Evolutionary conservation across 2,888 invertebrate genomes (phyloP), one percentile per base, ranked within the genome.

Genomic region (Nemotelus pantherinus): DNA sequence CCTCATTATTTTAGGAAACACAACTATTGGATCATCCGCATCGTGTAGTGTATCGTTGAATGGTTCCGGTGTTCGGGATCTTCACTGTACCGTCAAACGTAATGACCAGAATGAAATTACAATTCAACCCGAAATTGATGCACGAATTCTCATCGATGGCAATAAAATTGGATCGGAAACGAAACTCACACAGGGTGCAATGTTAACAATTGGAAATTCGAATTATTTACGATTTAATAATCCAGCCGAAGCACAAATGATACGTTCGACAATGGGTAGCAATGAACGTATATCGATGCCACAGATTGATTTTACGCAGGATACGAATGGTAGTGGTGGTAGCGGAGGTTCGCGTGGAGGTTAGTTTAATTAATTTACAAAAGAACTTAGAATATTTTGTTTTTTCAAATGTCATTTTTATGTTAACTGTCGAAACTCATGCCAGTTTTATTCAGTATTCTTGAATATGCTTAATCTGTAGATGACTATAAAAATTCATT

Each of bases 151-250:
- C 10, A 91, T 96, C 75, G 96, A 97, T 88, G 94, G 94, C 10
- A 86, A 91, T 65, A 89, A 90, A 43, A 91, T 95, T 77, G 90
- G 90, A 80, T 90, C 90, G 81, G 93, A 96, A 58, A 92, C 93
- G 3, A 88, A 94, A 82, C 89, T 97, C 65, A 92, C 92, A 9
- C 95, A 96, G 91, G 96, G 96, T 83, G 95, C 95, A 85, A 96
- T 96, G 94, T 88, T 97, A 80, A 95, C 95, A 74, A 93, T 97
- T 82, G 97, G 97, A 47, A 91, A 95, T 71, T 95, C 96, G 74
- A 96, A 95, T 87, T 95, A 95, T 88, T 92, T 97, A 87, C 93
- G 97, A 60, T 97, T 96, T 89, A 96, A 97, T 88, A 95, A 96
- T 86, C 97, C 97, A 0, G 94, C 94, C 75, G 95, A 96, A 85